Base-by-base conservation (phyloP, 2,888 invertebrate species). In the Drosophila incognita region DNA sequence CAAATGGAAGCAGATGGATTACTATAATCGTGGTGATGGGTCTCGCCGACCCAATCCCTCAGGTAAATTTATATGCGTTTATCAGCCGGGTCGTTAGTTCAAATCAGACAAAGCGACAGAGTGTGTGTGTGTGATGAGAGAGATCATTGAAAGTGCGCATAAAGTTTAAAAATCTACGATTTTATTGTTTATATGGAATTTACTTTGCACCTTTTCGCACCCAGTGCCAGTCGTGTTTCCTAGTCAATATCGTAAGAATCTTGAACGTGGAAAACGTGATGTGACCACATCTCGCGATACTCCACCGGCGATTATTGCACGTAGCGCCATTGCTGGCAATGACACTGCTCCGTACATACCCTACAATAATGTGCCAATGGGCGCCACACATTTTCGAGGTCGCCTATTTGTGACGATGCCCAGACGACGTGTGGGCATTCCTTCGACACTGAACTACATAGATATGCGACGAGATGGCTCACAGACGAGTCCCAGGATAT, bases 361-460 rank as follows among this genome's bases (percentile, higher is more conserved):
- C 15, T 92, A 93, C 69, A 93, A 92, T 54, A 93, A 93, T 85
- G 89, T 93, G 6, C 93, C 93, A 0, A 93, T 92, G 92, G 93
- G 93, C 8, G 92, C 77, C 0, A 92, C 89, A 3, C 92, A 91
- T 49, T 91, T 82, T 38, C 89, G 90, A 0, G 94, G 96, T 76
- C 95, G 96, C 76, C 88, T 97, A 4, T 96, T 96, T 81, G 91
- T 96, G 4, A 95, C 97, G 0, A 94, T 97, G 42, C 97, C 97
- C 0, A 93, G 97, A 60, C 94, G 97, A 90, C 94, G 95, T 73
- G 92, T 94, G 33, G 95, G 96, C 18, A 95, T 96, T 52, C 95
- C 95, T 5, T 93, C 95, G 0, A 95, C 95, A 6, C 84, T 96
- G 15, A 96, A 95, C 92, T 84, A 89, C 62, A 89, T 93, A 24